Evolutionary conservation across 2,888 invertebrate genomes (phyloP), one percentile per base, ranked within the genome.

Genomic region (Salpingus planirostris): DNA sequence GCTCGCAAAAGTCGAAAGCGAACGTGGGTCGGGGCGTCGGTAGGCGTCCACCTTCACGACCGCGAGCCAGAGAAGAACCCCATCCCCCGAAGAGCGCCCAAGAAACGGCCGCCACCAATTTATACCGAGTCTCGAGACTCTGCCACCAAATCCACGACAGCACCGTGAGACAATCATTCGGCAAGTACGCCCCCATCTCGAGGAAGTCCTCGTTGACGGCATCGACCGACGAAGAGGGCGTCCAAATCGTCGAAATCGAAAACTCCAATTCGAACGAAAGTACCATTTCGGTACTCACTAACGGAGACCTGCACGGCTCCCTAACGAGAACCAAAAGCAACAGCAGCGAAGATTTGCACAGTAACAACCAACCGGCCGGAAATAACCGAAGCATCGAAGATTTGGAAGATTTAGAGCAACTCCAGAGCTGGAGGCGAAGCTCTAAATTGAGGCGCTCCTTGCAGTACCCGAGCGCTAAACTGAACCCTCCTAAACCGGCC

Each of bases 381-480:
- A 36, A 50, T 3, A 52, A 44, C 8, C 59, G 57, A 40, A 59
- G 56, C 24, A 47, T 52, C 3, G 60, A 62, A 33, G 60, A 59
- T 33, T 42, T 55, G 18, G 60, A 62, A 28, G 62, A 64, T 36
- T 39, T 56, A n/a, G 57, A 60, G 27, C 55, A 64, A 15, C 42
- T 62, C 10, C 55, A 59, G 36, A 77, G 74, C 53, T 82, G 83
- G 78, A 64, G 70, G 29, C 70, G 80, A 44, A 73, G 76, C 27
- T 78, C 79, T 8, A 74, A 74, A 47, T 64, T 73, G 36, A 70
- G 78, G 24, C 68, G 74, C 38, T 80, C 81, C 3, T 65, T 83
- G 43, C 78, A 83, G 52, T 76, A 78, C 55, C 75, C 79, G 3
- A 52, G 49, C 31, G 27, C 24, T 8, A 36, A 33, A 11, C 11